Evolutionary conservation across 1,140 invertebrate species (phyloP).

Genomic region (Cylas formicarius): DNA sequence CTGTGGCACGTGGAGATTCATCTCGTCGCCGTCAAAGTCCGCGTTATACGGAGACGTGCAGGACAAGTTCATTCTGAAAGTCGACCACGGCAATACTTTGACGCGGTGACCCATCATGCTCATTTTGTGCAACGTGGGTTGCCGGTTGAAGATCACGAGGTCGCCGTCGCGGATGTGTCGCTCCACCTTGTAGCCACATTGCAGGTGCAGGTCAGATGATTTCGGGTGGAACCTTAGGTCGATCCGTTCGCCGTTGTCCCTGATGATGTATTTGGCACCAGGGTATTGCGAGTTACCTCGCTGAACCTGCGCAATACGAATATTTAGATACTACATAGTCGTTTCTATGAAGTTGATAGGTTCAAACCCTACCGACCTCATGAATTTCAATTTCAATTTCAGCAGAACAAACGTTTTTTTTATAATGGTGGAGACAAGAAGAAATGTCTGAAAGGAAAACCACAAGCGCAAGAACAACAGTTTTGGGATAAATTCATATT

Average conservation of each 20-base stretch:
- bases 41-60: conserved; percentile 99
- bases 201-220: conserved; percentile 94
- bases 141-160: conserved; percentile 97
- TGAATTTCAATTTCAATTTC: too few species aligned
- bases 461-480: too few species aligned
- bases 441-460: too few species aligned
- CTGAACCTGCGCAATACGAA: conserved; percentile 95
- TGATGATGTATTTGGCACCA: conserved; percentile 97
- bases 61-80: conserved; percentile 67
- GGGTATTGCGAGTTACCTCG: conserved; percentile 98
- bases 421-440: too few species aligned
- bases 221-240: conserved; percentile 98
- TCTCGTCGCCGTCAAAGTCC: conserved; percentile 99
- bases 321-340: too few species aligned
- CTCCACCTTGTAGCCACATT: conserved; percentile 97
- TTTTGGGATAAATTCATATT: too few species aligned
- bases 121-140: conserved; percentile 99
- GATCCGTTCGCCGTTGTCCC: conserved; percentile 97
- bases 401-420: too few species aligned
- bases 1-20: conserved; percentile 99
- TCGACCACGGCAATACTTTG: conserved; percentile 65
- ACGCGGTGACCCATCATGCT: conserved; percentile 99
- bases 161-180: conserved; percentile 97
- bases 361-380: too few species aligned
- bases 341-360: too few species aligned